These are phyloP conservation scores for Rhinatrema bivittatum DNA, from an alignment of 2,797 vertebrate genomes.

Conservation along the genomic window DNA sequence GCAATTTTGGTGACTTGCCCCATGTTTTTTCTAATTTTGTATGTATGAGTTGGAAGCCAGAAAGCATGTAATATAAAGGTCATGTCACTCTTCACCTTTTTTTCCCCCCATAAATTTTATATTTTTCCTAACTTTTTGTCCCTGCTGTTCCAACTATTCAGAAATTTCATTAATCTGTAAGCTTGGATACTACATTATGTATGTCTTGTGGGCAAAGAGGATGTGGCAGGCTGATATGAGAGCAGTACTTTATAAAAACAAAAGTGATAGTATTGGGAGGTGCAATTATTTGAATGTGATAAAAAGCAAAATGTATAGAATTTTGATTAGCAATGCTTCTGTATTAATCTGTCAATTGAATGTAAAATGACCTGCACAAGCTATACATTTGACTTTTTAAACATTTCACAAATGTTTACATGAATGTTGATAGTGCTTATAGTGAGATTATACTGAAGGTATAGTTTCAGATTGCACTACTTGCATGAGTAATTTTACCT, in stretches of 20 bases:
- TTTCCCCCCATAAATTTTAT: background rate
- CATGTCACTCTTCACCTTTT: background rate
- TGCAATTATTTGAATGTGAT: conserved; percentile 21
- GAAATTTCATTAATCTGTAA: too few relatives aligned
- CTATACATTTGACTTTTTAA: background rate
- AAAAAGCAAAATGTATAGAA: too few relatives aligned
- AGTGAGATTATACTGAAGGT: conserved; percentile 31
- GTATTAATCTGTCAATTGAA: conserved; percentile 11
- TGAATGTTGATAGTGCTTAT: conserved; percentile 18
- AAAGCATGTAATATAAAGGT: background rate
- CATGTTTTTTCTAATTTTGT: background rate
- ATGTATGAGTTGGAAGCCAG: conserved; percentile 30
- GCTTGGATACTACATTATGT: too few relatives aligned
- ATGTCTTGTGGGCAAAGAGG: too few relatives aligned
- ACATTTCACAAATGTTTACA: conserved; percentile 25
- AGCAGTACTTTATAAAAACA: background rate
- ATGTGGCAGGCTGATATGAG: too few relatives aligned
- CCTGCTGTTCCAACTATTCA: too few relatives aligned
- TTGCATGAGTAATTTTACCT: conserved; percentile 44
- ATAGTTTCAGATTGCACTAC: conserved; percentile 32
- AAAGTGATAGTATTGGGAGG: conserved; percentile 22
- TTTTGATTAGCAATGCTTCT: background rate
- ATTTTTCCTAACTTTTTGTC: too few relatives aligned
- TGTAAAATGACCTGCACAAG: conserved; percentile 18
- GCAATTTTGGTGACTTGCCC: conserved; percentile 36